Percentiles rank a stretch among this genome's conserved stretches.
Evolutionary conservation across 2,888 invertebrate species (phyloP).

Genomic region (Caenorhabditis doughertyi): DNA sequence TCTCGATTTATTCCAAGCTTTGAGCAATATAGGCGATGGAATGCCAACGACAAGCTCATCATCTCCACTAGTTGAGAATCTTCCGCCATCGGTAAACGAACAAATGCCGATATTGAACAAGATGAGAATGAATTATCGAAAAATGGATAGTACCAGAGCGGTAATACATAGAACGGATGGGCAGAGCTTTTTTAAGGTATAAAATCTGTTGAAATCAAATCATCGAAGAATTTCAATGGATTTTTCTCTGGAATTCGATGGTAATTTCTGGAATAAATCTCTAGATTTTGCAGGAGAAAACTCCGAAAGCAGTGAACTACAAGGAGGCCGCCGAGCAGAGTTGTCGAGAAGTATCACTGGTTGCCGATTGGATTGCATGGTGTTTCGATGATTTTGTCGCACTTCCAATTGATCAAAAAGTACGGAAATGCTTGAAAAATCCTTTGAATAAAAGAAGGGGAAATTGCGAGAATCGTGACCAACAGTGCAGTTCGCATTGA

Average conservation of each 20-base stretch:
- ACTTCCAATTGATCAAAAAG: conserved; percentile 58
- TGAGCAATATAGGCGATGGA: background rate
- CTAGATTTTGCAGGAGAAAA: conserved; percentile 22
- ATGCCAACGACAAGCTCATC: background rate
- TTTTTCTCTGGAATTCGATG: background rate
- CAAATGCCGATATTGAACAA: conserved; percentile 51
- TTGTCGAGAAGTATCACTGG: conserved; percentile 48
- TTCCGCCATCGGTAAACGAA: background rate
- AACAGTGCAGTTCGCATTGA: too few relatives aligned
- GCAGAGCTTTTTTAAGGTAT: conserved; percentile 47
- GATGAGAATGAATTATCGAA: conserved; percentile 54
- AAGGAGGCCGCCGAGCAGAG: conserved; percentile 40
- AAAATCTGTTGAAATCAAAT: background rate
- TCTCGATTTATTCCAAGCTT: background rate
- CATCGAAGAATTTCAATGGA: background rate
- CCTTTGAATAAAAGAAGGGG: too few relatives aligned
- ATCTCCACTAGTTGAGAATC: background rate
- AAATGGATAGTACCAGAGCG: conserved; percentile 54
- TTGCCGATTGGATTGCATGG: conserved; percentile 60
- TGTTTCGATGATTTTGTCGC: conserved; percentile 57
- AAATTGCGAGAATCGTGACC: too few relatives aligned
- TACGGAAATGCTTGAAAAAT: background rate
- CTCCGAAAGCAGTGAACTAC: conserved; percentile 47
- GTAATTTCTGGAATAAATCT: conserved; percentile 3
- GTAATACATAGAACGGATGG: conserved; percentile 62